phyloP scores from a whole-genome alignment of 2,888 invertebrate species.

The Mystacides longicornis region DNA sequence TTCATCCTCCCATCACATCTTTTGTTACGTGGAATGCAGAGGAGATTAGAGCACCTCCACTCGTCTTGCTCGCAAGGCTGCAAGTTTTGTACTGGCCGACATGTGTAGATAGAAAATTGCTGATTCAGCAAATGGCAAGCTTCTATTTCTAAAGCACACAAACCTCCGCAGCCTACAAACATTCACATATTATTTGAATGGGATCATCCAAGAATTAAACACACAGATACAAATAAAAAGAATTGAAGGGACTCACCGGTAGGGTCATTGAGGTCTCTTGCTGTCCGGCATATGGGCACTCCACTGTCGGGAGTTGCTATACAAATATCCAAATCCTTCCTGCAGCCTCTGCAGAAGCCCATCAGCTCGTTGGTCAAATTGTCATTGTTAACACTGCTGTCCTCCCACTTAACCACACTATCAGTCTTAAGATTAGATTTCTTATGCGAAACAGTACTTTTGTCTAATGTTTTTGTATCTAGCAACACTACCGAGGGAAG shows the following conservation, averaged over 20 bases:
- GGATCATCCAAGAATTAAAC: background rate
- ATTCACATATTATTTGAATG: background rate
- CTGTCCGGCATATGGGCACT: conserved; percentile 48
- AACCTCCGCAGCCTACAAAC: conserved; percentile 55
- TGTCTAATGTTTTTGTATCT: background rate
- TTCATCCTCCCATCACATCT: conserved; percentile 67
- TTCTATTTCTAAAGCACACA: conserved; percentile 56
- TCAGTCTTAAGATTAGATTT: conserved; percentile 21
- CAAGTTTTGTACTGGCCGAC: conserved; percentile 49
- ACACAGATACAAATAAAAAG: background rate
- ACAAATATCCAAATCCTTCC: conserved; percentile 50
- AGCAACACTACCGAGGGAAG: conserved; percentile 9
- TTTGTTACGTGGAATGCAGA: conserved; percentile 56
- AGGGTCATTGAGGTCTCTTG: conserved; percentile 49
- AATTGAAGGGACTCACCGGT: no score
- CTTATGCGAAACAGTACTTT: conserved; percentile 6
- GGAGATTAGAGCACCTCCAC: conserved; percentile 65
- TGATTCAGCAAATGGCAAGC: conserved; percentile 55
- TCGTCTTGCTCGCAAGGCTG: conserved; percentile 55
- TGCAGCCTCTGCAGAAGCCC: conserved; percentile 45
- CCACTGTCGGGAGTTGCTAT: conserved; percentile 55
- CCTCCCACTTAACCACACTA: conserved; percentile 10
- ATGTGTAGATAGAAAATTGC: conserved; percentile 45
- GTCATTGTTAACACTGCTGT: conserved; percentile 6
- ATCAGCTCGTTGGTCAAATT: conserved; percentile 15